Base-by-base conservation (phyloP, 64 coral and sea anemone genomes). In the Orbicella faveolata region DNA sequence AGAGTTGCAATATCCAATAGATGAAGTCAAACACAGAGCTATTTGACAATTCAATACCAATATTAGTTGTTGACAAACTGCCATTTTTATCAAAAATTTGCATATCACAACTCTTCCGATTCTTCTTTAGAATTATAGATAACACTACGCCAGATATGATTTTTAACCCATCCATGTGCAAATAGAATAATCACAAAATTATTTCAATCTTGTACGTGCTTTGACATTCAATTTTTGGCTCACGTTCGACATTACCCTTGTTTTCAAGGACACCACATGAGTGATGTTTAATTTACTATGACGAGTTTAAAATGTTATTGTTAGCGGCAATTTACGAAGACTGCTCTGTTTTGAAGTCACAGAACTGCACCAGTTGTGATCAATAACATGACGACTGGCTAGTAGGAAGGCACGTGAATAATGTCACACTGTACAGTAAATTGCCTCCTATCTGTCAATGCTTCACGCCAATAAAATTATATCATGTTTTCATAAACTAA, bases 1-100 rank as follows among this genome's bases (percentile, higher is more conserved):
- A 81, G 52, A 61, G 33, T 81, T 66, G 62, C 80, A 82, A 66
- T 34, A 66, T 20, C 36, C 14, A 83, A 67, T 25, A 51, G 63
- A 63, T 9, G 36, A 37, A 66, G 17, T 63, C 62, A 83, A 23
- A 12, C 9, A 21, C 9, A n/a, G 0, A 21, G 59, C 61, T 67
- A 4, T 83, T 67, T 36, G 2, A 51, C 7, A 36, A 20, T 51
- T 77, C 20, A 83, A 81, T 34, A 35, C 51, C 55, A 81, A 81
- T 81, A 81, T 62, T 25, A 70, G 20, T 81, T 81, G 53, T 55
- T 55, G 53, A 79, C 57, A 63, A 17, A 19, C 1, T 11, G 14
- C 79, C 59, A 79, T n/a, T 25, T 61, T 61, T 80, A 18, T 33
- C 34, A 63, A 19, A 81, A 62, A 81, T 81, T 63, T 63, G 10